Evolutionary conservation across 2,113 vertebrate species (phyloP), one percentile per base, ranked within the genome.

Genomic region (Spea multiplicata): DNA sequence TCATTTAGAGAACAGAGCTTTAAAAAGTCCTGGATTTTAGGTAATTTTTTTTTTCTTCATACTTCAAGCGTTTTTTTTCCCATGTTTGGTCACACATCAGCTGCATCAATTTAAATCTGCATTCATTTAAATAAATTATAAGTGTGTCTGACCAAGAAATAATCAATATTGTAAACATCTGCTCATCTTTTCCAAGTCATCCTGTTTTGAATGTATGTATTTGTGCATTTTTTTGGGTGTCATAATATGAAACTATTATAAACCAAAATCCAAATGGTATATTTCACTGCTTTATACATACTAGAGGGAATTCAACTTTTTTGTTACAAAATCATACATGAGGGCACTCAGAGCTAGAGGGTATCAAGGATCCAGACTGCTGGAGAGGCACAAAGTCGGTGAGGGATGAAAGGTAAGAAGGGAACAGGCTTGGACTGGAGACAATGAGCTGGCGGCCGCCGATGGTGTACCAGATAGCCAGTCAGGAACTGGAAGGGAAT

Each of bases 51-150:
- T 5, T 14, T 14, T 48, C 49, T 44, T 75, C 8, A 75, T 75
- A 65, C 5, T 30, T 66, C 8, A n/a, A 10, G 59, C 47, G 44
- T 75, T 75, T 66, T 49, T 8, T 75, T 52, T n/a, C 12, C 16
- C 61, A 52, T 64, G 64, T 76, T 70, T 64, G 57, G 68, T 71
- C 68, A 78, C 68, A 71, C 67, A 47, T 64, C 68, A 53, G 76
- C 50, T 64, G 7, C 47, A 52, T 44, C 59, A 12, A 64, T 78
- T 78, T 71, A 71, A 64, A 50, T 49, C 71, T 46, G 47, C 57
- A 71, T 78, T 78, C 12, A 71, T 78, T 71, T 65, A 16, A 78
- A 78, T 78, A 65, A 78, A 78, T 78, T 78, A 78, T 45, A 8
- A 6, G 30, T 14, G n/a, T 45, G 44, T 4, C 55, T 52, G 57